Evolutionary conservation across 2,797 vertebrate species (phyloP).

Genomic region (Periparus ater): DNA sequence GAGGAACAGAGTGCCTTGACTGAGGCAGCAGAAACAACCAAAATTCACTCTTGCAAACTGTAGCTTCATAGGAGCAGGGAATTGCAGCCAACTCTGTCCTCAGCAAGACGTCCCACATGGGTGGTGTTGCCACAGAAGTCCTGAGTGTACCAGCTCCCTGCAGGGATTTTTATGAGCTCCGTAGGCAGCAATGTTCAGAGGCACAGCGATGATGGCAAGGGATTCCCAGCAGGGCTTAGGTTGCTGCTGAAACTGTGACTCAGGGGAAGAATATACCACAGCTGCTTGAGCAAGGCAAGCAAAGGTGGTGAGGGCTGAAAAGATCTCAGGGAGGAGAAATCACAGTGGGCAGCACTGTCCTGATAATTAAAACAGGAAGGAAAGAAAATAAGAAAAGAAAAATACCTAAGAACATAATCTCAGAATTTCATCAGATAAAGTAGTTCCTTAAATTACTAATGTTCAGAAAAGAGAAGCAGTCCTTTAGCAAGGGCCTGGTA

Average conservation of each 20-base stretch:
- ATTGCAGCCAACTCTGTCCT: background rate
- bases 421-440: background rate
- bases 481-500: background rate
- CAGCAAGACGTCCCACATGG: background rate
- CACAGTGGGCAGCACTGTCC: background rate
- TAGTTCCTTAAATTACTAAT: background rate
- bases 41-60: background rate
- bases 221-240: background rate
- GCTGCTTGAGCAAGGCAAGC: background rate
- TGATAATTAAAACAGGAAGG: background rate
- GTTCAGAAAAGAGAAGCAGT: background rate
- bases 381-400: background rate
- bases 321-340: background rate
- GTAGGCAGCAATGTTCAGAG: background rate
- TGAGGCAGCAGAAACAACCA: background rate
- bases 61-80: background rate
- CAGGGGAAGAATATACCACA: background rate
- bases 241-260: background rate
- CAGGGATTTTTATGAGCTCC: background rate
- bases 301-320: background rate
- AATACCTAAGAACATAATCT: background rate
- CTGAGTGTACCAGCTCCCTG: background rate
- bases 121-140: background rate
- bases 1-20: background rate
- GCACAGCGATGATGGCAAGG: accelerated